Evolutionary conservation across 1,140 invertebrate genomes (phyloP), one percentile per base, ranked within the genome.

Genomic region (Anastrepha ludens): DNA sequence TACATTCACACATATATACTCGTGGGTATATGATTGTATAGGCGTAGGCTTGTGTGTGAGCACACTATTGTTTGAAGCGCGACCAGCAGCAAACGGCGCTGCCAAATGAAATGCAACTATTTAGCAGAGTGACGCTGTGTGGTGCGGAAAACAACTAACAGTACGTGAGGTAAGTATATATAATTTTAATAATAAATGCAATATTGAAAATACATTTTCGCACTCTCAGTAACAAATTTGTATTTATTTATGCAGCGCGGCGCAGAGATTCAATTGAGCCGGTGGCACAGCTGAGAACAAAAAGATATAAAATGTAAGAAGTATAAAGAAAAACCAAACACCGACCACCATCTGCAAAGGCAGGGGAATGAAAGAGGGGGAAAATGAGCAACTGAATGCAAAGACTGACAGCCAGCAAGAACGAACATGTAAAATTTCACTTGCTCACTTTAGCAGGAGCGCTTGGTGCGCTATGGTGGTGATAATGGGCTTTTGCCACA

Each of bases 151-250:
- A 74, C 67, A 47, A 11, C 50, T 8, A 55, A 55, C 50, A 55
- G 50, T 11, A 55, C 44, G 67, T 47, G 67, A 74, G 67, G 67
- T 11, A 81, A 55, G 47, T 81, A 64, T 0, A 15, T 5, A 15
- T n/a, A 50, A 11, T 50, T 55, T 81, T 55, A 81, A 55, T 81
- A 81, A 81, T 81, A 55, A 81, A 81, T 47, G 74, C 74, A 81
- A 81, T 81, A 81, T 81, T 81, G 74, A 55, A 81, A 81, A 81
- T 81, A 81, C 20, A 50, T 81, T 81, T 81, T 81, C 74, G 74
- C 74, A 81, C 74, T 55, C 74, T 81, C 9, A 11, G 5, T n/a
- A 50, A 81, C 55, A 81, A 81, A 81, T 81, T 47, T 81, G 50
- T 81, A 81, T 81, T 81, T 81, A 81, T 81, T 81, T 8, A 6